Conservation (phyloP, 2,888 invertebrate genomes). For the Blomia tropicalis region DNA sequence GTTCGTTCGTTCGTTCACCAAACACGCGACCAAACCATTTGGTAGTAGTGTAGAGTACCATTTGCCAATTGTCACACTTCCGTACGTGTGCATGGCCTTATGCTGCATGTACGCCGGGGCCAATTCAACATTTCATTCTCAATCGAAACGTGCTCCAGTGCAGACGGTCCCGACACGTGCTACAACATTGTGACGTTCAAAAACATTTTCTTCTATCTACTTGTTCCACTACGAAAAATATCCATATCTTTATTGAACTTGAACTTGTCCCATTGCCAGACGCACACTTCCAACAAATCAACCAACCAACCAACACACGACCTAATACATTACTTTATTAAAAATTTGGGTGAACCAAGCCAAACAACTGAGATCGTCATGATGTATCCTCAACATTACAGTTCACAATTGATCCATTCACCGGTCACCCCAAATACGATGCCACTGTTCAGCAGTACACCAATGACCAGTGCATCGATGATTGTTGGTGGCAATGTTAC, state of each 20-base stretch:
- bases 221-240: background rate
- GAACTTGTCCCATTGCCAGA: background rate
- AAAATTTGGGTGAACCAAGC: too few species aligned
- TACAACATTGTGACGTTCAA: background rate
- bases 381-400: slow-evolving; percentile 7
- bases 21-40: slow-evolving; percentile 5
- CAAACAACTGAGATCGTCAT: too few species aligned
- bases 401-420: slow-evolving; percentile 6
- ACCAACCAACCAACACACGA: too few species aligned
- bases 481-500: background rate
- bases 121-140: background rate
- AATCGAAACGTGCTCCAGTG: background rate
- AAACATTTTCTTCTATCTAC: background rate
- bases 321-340: too few species aligned
- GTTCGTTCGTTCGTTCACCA: background rate
- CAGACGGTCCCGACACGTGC: slow-evolving; percentile 8
- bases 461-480: background rate
- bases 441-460: slow-evolving; percentile 6
- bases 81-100: background rate
- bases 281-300: too few species aligned
- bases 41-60: background rate
- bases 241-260: background rate
- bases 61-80: background rate
- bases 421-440: slow-evolving; percentile 1
- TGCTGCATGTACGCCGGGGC: slow-evolving; percentile 1